These are phyloP conservation scores for Luidia sarsii DNA, from an alignment of 53 echinoderm and acorn worm species.

Conservation along the genomic window DNA sequence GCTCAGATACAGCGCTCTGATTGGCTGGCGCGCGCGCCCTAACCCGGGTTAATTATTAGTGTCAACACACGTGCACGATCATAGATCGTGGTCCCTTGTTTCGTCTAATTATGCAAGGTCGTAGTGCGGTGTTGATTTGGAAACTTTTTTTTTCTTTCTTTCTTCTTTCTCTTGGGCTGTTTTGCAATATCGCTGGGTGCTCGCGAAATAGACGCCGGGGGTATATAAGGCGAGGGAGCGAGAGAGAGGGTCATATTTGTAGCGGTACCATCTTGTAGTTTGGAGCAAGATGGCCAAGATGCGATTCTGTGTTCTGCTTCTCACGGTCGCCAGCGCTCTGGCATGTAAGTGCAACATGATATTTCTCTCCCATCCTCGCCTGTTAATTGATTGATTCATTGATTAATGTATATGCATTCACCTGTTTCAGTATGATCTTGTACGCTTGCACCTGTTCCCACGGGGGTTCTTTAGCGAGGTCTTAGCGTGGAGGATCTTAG, in stretches of 20 bases:
- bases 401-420: no score
- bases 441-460: no score
- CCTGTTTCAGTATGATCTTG: no score
- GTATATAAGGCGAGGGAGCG: not conserved
- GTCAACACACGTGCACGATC: constrained; percentile 26
- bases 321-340: constrained; percentile 73
- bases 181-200: not conserved
- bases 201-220: not conserved
- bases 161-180: not conserved
- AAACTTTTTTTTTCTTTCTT: not conserved
- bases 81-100: constrained; percentile 28
- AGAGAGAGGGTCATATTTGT: not conserved
- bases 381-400: no score
- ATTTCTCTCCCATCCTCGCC: not conserved
- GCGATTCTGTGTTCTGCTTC: constrained; percentile 68
- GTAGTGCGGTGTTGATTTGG: not conserved
- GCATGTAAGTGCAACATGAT: constrained; percentile 56
- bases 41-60: constrained; percentile 16
- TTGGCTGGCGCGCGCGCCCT: constrained; percentile 19
- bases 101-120: constrained; percentile 44
- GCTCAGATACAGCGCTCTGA: constrained; percentile 44
- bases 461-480: no score
- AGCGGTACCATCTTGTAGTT: not conserved
- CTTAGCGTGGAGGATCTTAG: no score
- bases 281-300: constrained; percentile 52